These are phyloP conservation scores for Ormia ochracea DNA, from an alignment of 2,888 invertebrate species.

Conservation along the genomic window DNA sequence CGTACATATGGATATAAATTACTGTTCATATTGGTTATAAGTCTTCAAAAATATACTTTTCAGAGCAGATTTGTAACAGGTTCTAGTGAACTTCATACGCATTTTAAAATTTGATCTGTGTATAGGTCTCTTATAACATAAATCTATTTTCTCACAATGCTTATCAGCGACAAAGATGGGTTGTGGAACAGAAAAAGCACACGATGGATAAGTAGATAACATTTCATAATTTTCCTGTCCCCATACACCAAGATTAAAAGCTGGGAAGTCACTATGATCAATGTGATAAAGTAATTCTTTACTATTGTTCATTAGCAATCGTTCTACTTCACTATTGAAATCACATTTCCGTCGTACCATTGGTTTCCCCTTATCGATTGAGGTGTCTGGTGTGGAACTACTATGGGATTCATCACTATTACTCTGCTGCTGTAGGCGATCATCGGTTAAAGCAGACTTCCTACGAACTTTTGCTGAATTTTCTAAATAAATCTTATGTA, in stretches of 20 bases:
- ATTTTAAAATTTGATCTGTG: constrained; percentile 43
- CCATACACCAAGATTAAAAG: constrained; percentile 61
- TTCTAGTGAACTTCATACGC: constrained; percentile 39
- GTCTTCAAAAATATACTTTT: constrained; percentile 63
- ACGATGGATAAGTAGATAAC: constrained; percentile 55
- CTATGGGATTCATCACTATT: not conserved
- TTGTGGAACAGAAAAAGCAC: constrained; percentile 59
- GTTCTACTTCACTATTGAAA: constrained; percentile 50
- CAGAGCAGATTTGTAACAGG: constrained; percentile 54
- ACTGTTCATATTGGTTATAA: too few species aligned
- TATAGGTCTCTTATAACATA: constrained; percentile 65
- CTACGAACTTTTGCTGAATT: not conserved
- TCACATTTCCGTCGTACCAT: too few species aligned
- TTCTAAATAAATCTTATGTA: not conserved
- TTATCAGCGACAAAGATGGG: constrained; percentile 63
- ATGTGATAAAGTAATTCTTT: not conserved
- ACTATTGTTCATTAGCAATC: constrained; percentile 33
- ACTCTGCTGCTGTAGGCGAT: not conserved
- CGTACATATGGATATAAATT: not conserved
- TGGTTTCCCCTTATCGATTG: too few species aligned
- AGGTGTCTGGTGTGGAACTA: too few species aligned
- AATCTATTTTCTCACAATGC: constrained; percentile 61
- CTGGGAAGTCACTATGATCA: constrained; percentile 56
- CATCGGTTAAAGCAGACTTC: constrained; percentile 19
- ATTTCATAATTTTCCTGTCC: constrained; percentile 47